These are phyloP conservation scores for Cetoscarus ocellatus DNA, from an alignment of 2,797 vertebrate species.

Conservation along the genomic window DNA sequence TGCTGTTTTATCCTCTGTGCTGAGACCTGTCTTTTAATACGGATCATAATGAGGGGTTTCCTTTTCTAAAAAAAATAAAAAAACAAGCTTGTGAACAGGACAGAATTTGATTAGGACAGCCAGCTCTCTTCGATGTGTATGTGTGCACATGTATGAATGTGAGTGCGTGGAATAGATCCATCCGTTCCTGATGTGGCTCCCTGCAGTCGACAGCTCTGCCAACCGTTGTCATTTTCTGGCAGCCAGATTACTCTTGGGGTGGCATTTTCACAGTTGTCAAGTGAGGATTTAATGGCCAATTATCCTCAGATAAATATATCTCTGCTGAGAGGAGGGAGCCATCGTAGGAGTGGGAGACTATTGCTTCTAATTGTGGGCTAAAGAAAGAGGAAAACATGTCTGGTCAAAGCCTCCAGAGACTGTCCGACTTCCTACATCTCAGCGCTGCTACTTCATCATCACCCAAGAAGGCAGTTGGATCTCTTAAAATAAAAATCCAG, in stretches of 20 bases:
- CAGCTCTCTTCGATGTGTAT: conserved; percentile 56
- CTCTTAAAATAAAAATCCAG: conserved; percentile 75
- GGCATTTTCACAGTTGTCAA: conserved; percentile 89
- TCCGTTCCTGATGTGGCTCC: conserved; percentile 81
- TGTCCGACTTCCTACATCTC: conserved; percentile 70
- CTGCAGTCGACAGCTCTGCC: conserved; percentile 83
- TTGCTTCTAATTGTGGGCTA: conserved; percentile 84
- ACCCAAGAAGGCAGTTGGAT: conserved; percentile 68
- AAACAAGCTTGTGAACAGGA: conserved; percentile 66
- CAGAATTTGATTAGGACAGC: conserved; percentile 76
- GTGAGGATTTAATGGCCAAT: conserved; percentile 88
- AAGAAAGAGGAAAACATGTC: conserved; percentile 82
- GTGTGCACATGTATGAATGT: conserved; percentile 57
- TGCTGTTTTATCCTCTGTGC: conserved; percentile 64
- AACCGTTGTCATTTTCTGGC: conserved; percentile 85
- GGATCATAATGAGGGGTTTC: conserved; percentile 73
- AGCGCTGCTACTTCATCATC: conserved; percentile 76
- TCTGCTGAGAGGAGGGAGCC: conserved; percentile 82
- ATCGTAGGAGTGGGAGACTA: conserved; percentile 77
- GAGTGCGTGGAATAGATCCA: conserved; percentile 77
- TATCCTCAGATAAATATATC: conserved; percentile 89
- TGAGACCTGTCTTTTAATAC: conserved; percentile 71
- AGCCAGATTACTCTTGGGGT: conserved; percentile 86
- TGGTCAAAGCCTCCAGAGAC: conserved; percentile 82
- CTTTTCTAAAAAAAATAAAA: conserved; percentile 39